Evolutionary conservation across 2,797 vertebrate species (phyloP), one percentile per base, ranked within the genome.

Genomic region (Sebastes ruberrimus): DNA sequence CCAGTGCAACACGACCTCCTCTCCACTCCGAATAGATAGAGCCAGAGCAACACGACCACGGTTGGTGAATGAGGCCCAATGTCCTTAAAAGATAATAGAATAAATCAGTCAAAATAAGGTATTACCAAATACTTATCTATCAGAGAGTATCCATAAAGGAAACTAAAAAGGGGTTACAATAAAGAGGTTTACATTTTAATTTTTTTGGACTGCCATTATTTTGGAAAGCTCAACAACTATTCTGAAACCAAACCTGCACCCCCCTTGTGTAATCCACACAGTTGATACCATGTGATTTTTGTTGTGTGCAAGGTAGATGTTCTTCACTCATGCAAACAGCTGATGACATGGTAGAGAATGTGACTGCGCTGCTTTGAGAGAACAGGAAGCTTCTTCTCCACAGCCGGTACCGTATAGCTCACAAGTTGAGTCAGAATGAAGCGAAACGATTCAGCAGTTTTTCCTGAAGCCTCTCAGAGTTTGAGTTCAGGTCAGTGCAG

Each of bases 401-500:
- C 69, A 84, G 86, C 84, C 80, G 77, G 77, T 71, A 22, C 67
- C 8, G 60, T 22, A 28, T 46, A 46, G 77, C 69, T 10, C 75
- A 55, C 3, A 56, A 38, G 74, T 74, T 68, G 76, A 85, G 76
- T 89, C 84, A 85, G 80, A 85, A 74, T 52, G 49, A 84, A 80
- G 74, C 14, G 10, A 72, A 83, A 32, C 73, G 22, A 78, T 66
- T 87, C 82, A 82, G 83, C 82, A 67, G 65, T 6, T 57, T 90
- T 90, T 87, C 69, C 71, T 27, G 74, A 80, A 81, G 80, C 71
- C 53, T 76, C 67, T 71, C 71, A 9, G 69, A 76, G 85, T 55
- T 53, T 64, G 80, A 63, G 73, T 75, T 73, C 75, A 86, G 79
- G 87, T 88, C 88, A 81, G 66, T 10, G 79, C 80, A 42, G 38